A percentile compares a stretch with the other conserved stretches of the same genome.
These are phyloP conservation scores for Coleophora flavipennella DNA, from an alignment of 2,888 invertebrate species.

Conservation along the genomic window DNA sequence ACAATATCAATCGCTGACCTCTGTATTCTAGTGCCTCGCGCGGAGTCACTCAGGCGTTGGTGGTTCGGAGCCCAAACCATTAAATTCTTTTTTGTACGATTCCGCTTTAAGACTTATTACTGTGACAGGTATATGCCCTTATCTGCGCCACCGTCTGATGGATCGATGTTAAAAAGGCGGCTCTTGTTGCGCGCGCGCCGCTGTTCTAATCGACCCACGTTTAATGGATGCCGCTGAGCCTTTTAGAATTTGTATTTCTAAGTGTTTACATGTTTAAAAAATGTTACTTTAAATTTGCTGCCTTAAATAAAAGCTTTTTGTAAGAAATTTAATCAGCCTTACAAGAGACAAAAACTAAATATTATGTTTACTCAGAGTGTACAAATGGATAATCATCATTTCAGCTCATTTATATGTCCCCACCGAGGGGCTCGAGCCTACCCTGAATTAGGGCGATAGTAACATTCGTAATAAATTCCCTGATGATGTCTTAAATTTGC, in stretches of 20 bases:
- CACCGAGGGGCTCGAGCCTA: too few species aligned
- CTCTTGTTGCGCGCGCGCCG: constrained; percentile 38
- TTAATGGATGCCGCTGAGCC: constrained; percentile 38
- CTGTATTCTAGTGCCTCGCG: not conserved
- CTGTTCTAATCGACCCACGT: constrained; percentile 43
- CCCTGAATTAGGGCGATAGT: too few species aligned
- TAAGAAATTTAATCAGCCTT: too few species aligned
- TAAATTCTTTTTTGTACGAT: constrained; percentile 31
- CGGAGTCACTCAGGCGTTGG: not conserved
- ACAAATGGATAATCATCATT: too few species aligned
- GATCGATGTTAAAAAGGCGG: constrained; percentile 52
- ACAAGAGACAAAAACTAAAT: too few species aligned
- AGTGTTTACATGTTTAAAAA: constrained; percentile 17
- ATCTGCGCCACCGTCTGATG: constrained; percentile 53
- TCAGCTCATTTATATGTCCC: too few species aligned
- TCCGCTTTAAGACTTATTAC: constrained; percentile 53
- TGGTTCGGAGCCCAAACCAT: constrained; percentile 25
- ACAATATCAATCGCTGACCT: too few species aligned
- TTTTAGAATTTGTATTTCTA: constrained; percentile 31
- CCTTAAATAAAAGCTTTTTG: too few species aligned
- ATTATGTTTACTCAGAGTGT: too few species aligned
- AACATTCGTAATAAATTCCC: too few species aligned
- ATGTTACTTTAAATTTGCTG: constrained; percentile 2
- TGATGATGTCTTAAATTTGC: too few species aligned
- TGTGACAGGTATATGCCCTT: constrained; percentile 57